These are phyloP conservation scores for Chlorospingus flavigularis DNA, from an alignment of 2,797 vertebrate species.

Conservation along the genomic window DNA sequence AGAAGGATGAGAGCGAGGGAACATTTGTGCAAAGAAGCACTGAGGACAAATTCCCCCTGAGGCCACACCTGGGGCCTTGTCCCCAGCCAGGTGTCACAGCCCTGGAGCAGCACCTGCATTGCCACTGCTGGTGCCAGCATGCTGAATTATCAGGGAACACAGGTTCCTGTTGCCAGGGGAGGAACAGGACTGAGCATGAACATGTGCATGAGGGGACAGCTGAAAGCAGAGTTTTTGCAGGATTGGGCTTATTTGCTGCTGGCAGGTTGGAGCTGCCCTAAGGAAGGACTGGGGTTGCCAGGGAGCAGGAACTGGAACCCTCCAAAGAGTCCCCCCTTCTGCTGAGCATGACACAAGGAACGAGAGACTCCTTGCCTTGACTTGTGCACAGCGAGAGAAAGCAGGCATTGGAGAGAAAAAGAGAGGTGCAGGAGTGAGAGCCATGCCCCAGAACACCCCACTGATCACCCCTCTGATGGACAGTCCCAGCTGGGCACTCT, in stretches of 20 bases:
- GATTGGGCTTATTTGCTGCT: neutral
- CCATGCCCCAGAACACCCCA: neutral
- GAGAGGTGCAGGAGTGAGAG: neutral
- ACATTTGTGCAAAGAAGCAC: neutral
- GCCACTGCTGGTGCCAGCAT: fast-evolving
- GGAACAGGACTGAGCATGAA: fast-evolving
- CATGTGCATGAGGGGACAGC: neutral
- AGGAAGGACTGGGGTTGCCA: neutral
- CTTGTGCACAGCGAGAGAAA: neutral
- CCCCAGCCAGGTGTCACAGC: fast-evolving
- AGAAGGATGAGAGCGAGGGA: neutral
- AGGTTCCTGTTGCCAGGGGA: neutral
- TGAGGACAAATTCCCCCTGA: neutral
- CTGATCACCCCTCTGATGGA: fast-evolving
- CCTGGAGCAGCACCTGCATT: neutral
- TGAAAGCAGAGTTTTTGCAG: neutral
- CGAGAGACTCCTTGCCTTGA: fast-evolving
- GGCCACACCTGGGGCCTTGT: neutral
- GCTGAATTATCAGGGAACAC: neutral
- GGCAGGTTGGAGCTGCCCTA: neutral
- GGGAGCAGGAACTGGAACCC: fast-evolving
- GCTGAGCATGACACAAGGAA: neutral
- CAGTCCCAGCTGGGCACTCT: neutral
- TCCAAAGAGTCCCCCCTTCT: neutral
- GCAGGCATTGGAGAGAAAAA: neutral